Evolutionary conservation across 2,888 invertebrate genomes (phyloP).

Genomic region (Hemithea aestivaria): DNA sequence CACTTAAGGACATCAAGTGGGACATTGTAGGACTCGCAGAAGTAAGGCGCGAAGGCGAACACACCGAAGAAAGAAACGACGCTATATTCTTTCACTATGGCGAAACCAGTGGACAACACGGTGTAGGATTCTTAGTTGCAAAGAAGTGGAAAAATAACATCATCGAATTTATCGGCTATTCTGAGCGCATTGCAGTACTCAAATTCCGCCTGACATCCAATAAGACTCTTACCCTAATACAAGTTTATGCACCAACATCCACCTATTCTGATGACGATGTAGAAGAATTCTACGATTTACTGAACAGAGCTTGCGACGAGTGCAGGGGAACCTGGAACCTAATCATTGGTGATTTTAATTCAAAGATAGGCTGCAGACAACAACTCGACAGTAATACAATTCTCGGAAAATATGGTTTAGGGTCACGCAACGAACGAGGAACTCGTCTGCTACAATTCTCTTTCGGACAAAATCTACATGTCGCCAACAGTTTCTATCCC

Average conservation of each 20-base stretch:
- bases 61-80: conserved; percentile 1
- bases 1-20: conserved; percentile 1
- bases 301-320: conserved; percentile 10
- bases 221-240: conserved; percentile 5
- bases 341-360: conserved; percentile 1
- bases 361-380: neutral
- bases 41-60: conserved; percentile 2
- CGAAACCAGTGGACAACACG: conserved; percentile 2
- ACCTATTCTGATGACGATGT: no score
- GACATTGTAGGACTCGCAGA: conserved; percentile 8
- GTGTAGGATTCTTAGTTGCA: conserved; percentile 17
- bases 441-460: conserved; percentile 9
- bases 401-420: conserved; percentile 1
- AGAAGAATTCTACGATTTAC: conserved; percentile 9
- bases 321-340: conserved; percentile 9
- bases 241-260: conserved; percentile 8
- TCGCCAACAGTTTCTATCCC: neutral
- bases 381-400: conserved; percentile 3
- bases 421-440: conserved; percentile 5
- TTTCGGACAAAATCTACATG: neutral
- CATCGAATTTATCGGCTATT: conserved; percentile 7
- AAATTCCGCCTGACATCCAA: no score
- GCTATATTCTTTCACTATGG: conserved; percentile 7
- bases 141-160: conserved; percentile 16
- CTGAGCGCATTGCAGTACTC: no score